Base-by-base conservation (phyloP, 2,113 vertebrate species). In the Marmota flaviventris region DNA sequence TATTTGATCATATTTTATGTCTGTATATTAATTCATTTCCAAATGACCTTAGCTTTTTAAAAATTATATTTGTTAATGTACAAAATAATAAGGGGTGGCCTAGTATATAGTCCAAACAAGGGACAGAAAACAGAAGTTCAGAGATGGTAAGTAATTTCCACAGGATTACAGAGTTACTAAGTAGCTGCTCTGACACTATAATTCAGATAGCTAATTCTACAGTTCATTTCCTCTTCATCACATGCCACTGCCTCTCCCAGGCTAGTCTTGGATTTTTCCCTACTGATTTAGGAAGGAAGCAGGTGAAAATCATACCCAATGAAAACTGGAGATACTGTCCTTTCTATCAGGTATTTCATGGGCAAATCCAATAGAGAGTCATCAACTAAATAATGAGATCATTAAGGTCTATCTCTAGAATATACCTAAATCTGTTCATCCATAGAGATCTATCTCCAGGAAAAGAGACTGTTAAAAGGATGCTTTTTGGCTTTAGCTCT, bases 61-160 rank as follows among this genome's bases (percentile, higher is more conserved):
- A 89, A 78, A 77, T 27, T 63, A 0, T 45, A 56, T 70, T 76
- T 13, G 8, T 84, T 39, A 78, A 77, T 34, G 58, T 42, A 45
- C 25, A 34, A 86, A 96, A 75, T 8, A 87, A 94, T 18, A 94
- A 89, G 45, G 29, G 51, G 76, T 7, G 61, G 17, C n/a, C 48
- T 63, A 53, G 6, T 39, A 39, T 45, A 18, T 8, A 37, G 58
- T 53, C 14, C 39, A 56, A 85, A 76, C 2, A 65, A 42, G 45
- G 79, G 27, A 79, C 39, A 96, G 39, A 81, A 82, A 94, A 90
- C 32, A 56, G 61, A 89, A 77, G 69, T 37, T 96, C 63, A 69
- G 78, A 85, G 24, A 94, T 20, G 24, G 48, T 65, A 51, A 51
- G 39, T 42, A 75, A 27, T 37, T 61, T 70, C 65, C 37, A 20